Evolutionary conservation across 2,113 vertebrate genomes (phyloP), one percentile per base, ranked within the genome.

Genomic region (Bagarius yarrelli): DNA sequence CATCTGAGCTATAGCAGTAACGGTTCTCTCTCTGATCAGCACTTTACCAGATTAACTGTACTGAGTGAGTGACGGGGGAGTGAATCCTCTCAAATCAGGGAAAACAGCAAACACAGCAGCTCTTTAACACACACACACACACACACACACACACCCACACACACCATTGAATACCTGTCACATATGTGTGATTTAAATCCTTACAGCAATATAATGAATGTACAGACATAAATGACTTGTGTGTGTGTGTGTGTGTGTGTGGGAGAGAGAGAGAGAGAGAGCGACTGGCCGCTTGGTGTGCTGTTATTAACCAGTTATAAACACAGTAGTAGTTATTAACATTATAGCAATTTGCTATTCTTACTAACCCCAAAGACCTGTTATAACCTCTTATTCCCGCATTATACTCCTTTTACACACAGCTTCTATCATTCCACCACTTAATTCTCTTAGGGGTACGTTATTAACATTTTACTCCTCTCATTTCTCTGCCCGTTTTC

Each of bases 21-120:
- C 27, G 57, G 25, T 15, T 34, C 30, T 61, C 55, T 69, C 23
- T 36, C 67, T 40, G 53, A 70, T 82, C 80, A 82, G 83, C 80
- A 82, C 83, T 82, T 85, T 82, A 85, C 78, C 47, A 85, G 83
- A 85, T 85, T 82, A 85, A 85, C 78, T 82, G 81, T 70, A 75
- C 30, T 61, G 44, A 76, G 23, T 79, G 76, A 85, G 25, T 85
- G 83, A 85, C 61, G 18, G 59, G n/a, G 47, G n/a, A 76, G 57
- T 74, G 79, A 75, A 79, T 60, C 83, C 70, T 75, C 63, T 85
- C 83, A 82, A 85, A 85, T 79, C 83, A 82, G 70, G 34, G 23
- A 81, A 82, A 85, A 59, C 32, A 75, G 83, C 73, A 81, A 67
- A 78, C 67, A 64, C 81, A 81, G 78, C 40, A 66, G 40, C 76